A percentile compares a stretch with the other conserved stretches of the same genome.
These are phyloP conservation scores for Aphis craccivora DNA, from an alignment of 1,140 invertebrate genomes.

Conservation along the genomic window DNA sequence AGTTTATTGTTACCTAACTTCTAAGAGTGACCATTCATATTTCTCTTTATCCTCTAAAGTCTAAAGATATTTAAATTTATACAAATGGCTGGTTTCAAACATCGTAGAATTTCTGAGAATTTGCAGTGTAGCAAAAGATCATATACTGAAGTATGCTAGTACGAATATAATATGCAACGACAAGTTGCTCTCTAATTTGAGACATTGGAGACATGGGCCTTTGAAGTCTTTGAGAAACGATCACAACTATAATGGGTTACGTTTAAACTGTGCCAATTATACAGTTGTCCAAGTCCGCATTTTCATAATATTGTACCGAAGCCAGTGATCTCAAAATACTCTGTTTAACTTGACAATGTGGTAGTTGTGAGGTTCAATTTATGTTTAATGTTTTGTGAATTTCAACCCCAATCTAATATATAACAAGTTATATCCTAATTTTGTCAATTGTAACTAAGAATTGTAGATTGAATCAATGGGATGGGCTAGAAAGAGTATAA, in stretches of 20 bases:
- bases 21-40: background rate
- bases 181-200: constrained; percentile 29
- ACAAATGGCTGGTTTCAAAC: background rate
- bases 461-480: no score
- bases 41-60: no score
- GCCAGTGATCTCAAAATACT: background rate
- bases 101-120: background rate
- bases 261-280: background rate
- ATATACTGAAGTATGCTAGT: background rate
- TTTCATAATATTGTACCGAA: background rate
- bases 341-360: background rate
- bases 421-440: background rate
- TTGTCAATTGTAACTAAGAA: background rate
- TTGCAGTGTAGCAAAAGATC: background rate
- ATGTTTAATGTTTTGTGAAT: background rate
- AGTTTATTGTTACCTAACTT: no score
- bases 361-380: background rate
- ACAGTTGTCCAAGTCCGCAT: constrained; percentile 19
- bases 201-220: background rate
- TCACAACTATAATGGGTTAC: background rate
- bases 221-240: constrained; percentile 41
- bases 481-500: no score
- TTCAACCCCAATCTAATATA: background rate
- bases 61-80: background rate
- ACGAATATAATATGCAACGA: background rate